phyloP scores from a whole-genome alignment of 1,140 invertebrate genomes.

The Zophobas atratus region DNA sequence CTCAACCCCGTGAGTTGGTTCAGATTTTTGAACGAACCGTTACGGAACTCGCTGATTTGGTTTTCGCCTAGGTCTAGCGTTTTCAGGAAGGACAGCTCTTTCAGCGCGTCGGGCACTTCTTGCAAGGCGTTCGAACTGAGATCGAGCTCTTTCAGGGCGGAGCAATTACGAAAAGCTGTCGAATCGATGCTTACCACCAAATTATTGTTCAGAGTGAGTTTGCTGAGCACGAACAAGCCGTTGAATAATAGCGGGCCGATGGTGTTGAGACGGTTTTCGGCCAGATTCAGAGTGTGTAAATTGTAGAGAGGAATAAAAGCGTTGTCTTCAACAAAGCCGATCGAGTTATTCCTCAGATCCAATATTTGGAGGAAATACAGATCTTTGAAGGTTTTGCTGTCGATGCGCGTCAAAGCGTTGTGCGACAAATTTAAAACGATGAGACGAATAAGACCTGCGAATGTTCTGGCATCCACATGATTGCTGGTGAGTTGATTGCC shows the following conservation, averaged over 20 bases:
- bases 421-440: slow-evolving; percentile 89
- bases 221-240: slow-evolving; percentile 86
- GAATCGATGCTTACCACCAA: slow-evolving; percentile 84
- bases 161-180: slow-evolving; percentile 92
- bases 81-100: slow-evolving; percentile 86
- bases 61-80: slow-evolving; percentile 91
- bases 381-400: slow-evolving; percentile 89
- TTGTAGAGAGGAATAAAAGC: slow-evolving; percentile 90
- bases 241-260: slow-evolving; percentile 88
- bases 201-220: slow-evolving; percentile 89
- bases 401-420: slow-evolving; percentile 86
- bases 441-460: slow-evolving; percentile 86
- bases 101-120: slow-evolving; percentile 85
- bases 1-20: slow-evolving; percentile 88
- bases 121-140: slow-evolving; percentile 88
- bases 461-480: slow-evolving; percentile 86
- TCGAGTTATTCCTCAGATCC: slow-evolving; percentile 89
- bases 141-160: slow-evolving; percentile 91
- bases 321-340: slow-evolving; percentile 89
- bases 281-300: slow-evolving; percentile 87
- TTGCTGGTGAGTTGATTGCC: slow-evolving; percentile 88
- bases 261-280: slow-evolving; percentile 86
- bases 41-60: slow-evolving; percentile 83
- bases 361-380: slow-evolving; percentile 90
- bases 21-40: slow-evolving; percentile 87